Evolutionary conservation across 37 sponge, comb jelly and placozoan genomes (phyloP).

Genomic region (Mnemiopsis leidyi): DNA sequence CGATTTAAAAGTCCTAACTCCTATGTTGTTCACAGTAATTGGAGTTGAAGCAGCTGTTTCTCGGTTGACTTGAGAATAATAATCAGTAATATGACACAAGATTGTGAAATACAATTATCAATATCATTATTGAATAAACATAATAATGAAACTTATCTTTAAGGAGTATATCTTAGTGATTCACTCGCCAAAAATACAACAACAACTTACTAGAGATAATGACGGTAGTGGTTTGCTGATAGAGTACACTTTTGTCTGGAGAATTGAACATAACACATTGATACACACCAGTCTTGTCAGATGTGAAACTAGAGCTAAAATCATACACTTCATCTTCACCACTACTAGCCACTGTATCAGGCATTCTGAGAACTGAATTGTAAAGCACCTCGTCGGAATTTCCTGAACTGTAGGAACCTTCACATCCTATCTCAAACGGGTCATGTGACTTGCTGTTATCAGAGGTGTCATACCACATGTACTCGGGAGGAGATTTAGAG

Average conservation of each 20-base stretch:
- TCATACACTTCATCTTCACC: neutral
- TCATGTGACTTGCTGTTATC: neutral
- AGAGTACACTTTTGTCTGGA: neutral
- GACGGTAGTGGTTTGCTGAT: slow-evolving; percentile 1
- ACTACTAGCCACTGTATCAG: neutral
- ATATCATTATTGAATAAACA: too few species aligned
- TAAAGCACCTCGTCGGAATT: neutral
- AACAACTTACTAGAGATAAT: slow-evolving; percentile 2
- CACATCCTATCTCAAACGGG: neutral
- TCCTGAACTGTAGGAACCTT: neutral
- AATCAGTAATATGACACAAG: too few species aligned
- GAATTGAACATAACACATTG: neutral
- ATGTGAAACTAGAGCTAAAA: neutral
- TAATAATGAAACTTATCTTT: too few species aligned
- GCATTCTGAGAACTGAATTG: neutral
- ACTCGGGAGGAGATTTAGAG: neutral
- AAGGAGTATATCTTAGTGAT: too few species aligned
- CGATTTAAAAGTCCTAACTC: too few species aligned
- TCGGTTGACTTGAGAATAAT: too few species aligned
- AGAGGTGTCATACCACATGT: neutral
- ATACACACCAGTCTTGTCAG: neutral
- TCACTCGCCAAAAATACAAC: too few species aligned
- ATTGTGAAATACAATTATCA: too few species aligned
- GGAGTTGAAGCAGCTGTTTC: too few species aligned
- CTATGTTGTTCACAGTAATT: too few species aligned